Evolutionary conservation across 2,113 vertebrate species (phyloP), one percentile per base, ranked within the genome.

Genomic region (Eonycteris spelaea): DNA sequence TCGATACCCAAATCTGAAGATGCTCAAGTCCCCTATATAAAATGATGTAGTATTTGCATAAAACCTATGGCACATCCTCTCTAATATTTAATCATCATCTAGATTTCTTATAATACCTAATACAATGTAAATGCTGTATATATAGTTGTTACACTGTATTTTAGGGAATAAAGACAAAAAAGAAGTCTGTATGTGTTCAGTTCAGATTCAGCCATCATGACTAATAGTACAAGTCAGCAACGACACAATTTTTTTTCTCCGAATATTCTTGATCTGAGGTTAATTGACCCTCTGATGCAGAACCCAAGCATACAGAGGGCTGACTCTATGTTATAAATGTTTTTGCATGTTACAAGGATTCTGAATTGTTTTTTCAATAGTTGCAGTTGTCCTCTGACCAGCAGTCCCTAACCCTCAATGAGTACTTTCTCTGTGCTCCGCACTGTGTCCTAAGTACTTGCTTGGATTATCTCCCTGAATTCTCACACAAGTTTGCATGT

Each of bases 321-420:
- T 19, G 16, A 53, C 33, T 78, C 2, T 6, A 9, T 40, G 16
- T 19, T 40, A 5, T 30, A 26, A 30, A 16, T 80, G 1, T 28
- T 9, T 67, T 85, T 83, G 28, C 33, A 1, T 22, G 10, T 75
- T 30, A 30, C 35, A 40, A 15, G 65, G 63, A 21, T 87, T 11
- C 19, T 21, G 3, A 55, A 78, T 10, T 35, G 33, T 65, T 12
- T 0, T 40, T 92, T 53, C n/a, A 5, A 3, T 55, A 53, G 22
- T 45, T 18, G 3, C 28, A 7, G 7, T n/a, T 26, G 13, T 80
- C 51, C 21, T 16, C 2, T 38, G 57, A 22, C 12, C 1, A 16
- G 24, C 8, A 18, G 18, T 1, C 57, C 48, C n/a, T 18, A 1
- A 1, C 0, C 4, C 3, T 30, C 35, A 6, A 1, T 55, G 73